A percentile compares a stretch with the other conserved stretches of the same genome.
These are phyloP conservation scores for Plumapathes pennacea DNA, from an alignment of 92 coral and sea anemone genomes.

Conservation along the genomic window DNA sequence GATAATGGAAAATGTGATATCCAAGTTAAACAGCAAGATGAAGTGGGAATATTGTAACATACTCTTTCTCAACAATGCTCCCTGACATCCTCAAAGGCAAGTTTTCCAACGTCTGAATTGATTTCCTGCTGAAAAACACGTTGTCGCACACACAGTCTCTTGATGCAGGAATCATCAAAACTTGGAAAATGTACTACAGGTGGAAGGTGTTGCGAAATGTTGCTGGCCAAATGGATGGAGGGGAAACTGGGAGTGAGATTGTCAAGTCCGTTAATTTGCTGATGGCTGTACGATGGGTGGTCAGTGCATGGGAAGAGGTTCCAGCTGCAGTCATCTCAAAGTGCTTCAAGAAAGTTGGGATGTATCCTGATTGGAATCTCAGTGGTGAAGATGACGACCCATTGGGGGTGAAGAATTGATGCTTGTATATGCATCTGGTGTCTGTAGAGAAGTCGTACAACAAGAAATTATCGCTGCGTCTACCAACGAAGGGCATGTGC, in stretches of 20 bases:
- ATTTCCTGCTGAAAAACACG: background rate
- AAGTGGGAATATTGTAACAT: no score
- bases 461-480: slow-evolving; percentile 1
- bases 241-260: no score
- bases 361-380: slow-evolving; percentile 13
- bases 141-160: no score
- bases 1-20: no score
- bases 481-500: slow-evolving; percentile 1
- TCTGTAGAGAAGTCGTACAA: background rate
- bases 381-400: slow-evolving; percentile 8
- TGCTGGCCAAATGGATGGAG: no score
- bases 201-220: slow-evolving; percentile 31
- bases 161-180: no score
- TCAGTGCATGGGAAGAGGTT: slow-evolving; percentile 39
- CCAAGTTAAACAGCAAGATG: no score
- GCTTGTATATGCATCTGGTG: no score
- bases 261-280: slow-evolving; percentile 20
- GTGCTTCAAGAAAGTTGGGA: slow-evolving; percentile 31
- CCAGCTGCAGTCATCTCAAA: slow-evolving; percentile 4
- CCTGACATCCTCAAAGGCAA: no score
- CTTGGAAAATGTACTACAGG: slow-evolving; percentile 33
- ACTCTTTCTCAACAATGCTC: no score
- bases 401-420: slow-evolving; percentile 17
- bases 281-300: slow-evolving; percentile 37
- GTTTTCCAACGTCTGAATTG: no score